Conservation (phyloP, 2,113 vertebrate species). For the Rana temporaria region DNA sequence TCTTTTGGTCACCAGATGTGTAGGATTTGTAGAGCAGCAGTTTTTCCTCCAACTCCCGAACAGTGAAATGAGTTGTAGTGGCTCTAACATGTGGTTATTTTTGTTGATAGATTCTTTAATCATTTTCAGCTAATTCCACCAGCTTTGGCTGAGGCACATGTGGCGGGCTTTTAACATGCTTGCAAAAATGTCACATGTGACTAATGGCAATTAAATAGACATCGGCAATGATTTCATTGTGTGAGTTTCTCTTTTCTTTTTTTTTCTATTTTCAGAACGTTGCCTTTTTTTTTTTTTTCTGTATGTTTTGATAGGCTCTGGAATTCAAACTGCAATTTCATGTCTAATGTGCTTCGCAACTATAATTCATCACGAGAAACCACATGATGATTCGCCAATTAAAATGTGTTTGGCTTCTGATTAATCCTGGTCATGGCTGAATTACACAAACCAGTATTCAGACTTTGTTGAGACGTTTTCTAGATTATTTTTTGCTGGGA, state of each 20-base stretch:
- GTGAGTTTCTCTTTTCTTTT: constrained; percentile 9
- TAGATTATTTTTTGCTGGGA: not conserved
- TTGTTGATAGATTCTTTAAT: constrained; percentile 43
- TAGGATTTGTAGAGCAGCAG: not conserved
- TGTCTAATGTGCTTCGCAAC: constrained; percentile 10
- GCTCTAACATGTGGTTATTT: not conserved
- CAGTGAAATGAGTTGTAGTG: constrained; percentile 16
- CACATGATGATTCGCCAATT: constrained; percentile 49
- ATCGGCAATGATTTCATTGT: constrained; percentile 32
- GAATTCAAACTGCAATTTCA: constrained; percentile 31
- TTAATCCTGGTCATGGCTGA: constrained; percentile 37
- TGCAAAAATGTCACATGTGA: constrained; percentile 49
- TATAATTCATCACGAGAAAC: constrained; percentile 32
- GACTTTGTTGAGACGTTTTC: not conserved
- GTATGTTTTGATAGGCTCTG: constrained; percentile 7
- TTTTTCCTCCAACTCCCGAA: not conserved
- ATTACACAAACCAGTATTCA: not conserved
- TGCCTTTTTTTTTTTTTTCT: constrained; percentile 10
- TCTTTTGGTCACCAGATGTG: not conserved
- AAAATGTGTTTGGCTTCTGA: constrained; percentile 26
- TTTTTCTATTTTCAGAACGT: not conserved
- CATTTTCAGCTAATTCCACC: constrained; percentile 27
- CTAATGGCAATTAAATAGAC: constrained; percentile 44
- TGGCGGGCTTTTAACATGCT: constrained; percentile 26
- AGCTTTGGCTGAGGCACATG: constrained; percentile 14